These are phyloP conservation scores for Sycobia sp. DNA, from an alignment of 1,140 invertebrate genomes.

Conservation along the genomic window DNA sequence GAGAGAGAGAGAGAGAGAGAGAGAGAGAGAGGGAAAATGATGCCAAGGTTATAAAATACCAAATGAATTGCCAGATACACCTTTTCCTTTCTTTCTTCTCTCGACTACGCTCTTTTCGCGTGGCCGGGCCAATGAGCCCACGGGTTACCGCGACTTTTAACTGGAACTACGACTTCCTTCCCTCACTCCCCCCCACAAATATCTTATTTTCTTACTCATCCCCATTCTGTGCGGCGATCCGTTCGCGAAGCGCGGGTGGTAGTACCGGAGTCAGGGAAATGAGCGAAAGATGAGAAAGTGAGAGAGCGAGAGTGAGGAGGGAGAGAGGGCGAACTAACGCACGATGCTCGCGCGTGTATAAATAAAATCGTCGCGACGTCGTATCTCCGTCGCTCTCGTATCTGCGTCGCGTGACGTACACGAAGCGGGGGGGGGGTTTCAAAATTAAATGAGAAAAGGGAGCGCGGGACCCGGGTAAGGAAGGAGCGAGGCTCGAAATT, in stretches of 20 bases:
- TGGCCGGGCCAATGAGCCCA: neutral
- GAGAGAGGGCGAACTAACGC: too few relatives aligned
- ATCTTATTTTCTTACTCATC: too few relatives aligned
- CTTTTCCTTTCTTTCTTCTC: slow-evolving; percentile 27
- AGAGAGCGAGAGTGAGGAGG: neutral
- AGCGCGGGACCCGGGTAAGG: neutral
- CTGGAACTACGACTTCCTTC: too few relatives aligned
- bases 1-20: too few relatives aligned
- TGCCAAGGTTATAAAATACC: slow-evolving; percentile 57
- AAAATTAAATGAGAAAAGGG: slow-evolving; percentile 29
- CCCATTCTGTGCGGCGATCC: slow-evolving; percentile 3
- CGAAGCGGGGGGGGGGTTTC: too few relatives aligned
- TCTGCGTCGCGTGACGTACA: slow-evolving; percentile 43
- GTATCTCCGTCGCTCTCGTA: slow-evolving; percentile 41
- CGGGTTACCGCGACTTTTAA: slow-evolving; percentile 14
- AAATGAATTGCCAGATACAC: slow-evolving; percentile 52
- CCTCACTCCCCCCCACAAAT: too few relatives aligned
- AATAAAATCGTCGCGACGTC: slow-evolving; percentile 57
- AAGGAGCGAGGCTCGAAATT: too few relatives aligned
- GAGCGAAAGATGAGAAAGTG: neutral
- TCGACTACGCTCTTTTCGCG: slow-evolving; percentile 1
- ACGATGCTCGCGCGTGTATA: too few relatives aligned
- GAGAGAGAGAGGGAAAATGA: too few relatives aligned
- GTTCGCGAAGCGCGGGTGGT: slow-evolving; percentile 50
- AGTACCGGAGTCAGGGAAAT: neutral